A percentile compares a stretch with the other conserved stretches of the same genome.
These are phyloP conservation scores for Caenorhabditis brenneri DNA, from an alignment of 1,140 invertebrate species.

Conservation along the genomic window DNA sequence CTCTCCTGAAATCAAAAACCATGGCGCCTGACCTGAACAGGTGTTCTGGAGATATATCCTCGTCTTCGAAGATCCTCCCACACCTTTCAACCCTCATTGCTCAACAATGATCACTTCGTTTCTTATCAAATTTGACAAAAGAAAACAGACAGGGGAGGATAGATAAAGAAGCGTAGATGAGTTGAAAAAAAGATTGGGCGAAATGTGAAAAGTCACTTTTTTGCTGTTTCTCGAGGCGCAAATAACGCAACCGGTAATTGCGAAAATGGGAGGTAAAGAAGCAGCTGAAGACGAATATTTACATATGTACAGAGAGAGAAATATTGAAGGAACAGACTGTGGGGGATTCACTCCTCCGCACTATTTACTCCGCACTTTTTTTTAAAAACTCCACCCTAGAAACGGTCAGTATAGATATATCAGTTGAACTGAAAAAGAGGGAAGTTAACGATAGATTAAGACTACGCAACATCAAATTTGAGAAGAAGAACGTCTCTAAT, in stretches of 20 bases:
- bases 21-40: conserved; percentile 27
- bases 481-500: no score
- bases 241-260: conserved; percentile 40
- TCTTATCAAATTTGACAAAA: background rate
- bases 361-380: background rate
- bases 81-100: background rate
- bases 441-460: no score
- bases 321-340: background rate
- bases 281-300: conserved; percentile 30
- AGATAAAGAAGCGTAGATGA: background rate
- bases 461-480: no score
- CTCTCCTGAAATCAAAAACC: conserved; percentile 17
- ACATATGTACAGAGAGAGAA: conserved; percentile 4
- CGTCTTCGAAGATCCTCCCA: background rate
- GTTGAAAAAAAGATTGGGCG: background rate
- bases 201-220: conserved; percentile 28
- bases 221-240: conserved; percentile 33
- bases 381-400: background rate
- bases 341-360: conserved; percentile 22
- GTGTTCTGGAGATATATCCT: background rate
- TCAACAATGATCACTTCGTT: background rate
- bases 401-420: no score
- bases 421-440: no score
- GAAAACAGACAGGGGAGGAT: background rate
- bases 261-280: background rate